A percentile compares a stretch with the other conserved stretches of the same genome.
These are phyloP conservation scores for Bagarius yarrelli DNA, from an alignment of 2,113 vertebrate genomes.

Conservation along the genomic window DNA sequence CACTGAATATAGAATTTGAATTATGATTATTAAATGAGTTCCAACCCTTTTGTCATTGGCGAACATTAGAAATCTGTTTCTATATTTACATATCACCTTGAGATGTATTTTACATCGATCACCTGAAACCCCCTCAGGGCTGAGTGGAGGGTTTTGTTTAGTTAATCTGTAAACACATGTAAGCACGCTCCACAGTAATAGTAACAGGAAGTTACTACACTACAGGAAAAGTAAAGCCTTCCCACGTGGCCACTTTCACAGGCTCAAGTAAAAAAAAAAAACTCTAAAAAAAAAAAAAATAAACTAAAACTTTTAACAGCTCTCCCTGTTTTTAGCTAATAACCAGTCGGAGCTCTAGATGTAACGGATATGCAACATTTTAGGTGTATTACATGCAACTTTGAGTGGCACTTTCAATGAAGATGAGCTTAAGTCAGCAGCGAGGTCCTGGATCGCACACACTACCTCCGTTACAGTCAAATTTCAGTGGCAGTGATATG, in stretches of 20 bases:
- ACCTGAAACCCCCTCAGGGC: not conserved
- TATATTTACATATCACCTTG: not conserved
- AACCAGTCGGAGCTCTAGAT: not conserved
- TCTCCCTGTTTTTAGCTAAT: not conserved
- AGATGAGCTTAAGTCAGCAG: conserved; percentile 15
- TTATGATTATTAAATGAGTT: not conserved
- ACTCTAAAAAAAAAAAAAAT: conserved; percentile 30
- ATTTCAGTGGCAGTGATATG: conserved; percentile 76
- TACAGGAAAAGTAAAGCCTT: conserved; percentile 43
- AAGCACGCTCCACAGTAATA: conserved; percentile 27
- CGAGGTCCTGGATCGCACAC: conserved; percentile 71
- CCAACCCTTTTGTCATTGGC: not conserved
- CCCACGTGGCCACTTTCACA: conserved; percentile 48
- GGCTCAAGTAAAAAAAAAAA: conserved; percentile 25
- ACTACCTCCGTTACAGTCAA: conserved; percentile 55
- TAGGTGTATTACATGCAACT: not conserved
- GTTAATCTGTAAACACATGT: conserved; percentile 37
- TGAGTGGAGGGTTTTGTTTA: conserved; percentile 25
- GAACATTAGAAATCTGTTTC: not conserved
- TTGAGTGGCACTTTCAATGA: not conserved
- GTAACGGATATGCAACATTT: not conserved
- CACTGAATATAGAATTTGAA: too few species aligned
- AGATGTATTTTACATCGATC: not conserved
- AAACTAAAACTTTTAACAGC: not conserved
- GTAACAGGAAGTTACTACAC: conserved; percentile 47